A percentile compares a stretch with the other conserved stretches of the same genome.
phyloP scores from a whole-genome alignment of 2,113 vertebrate genomes.

The Miniopterus natalensis region DNA sequence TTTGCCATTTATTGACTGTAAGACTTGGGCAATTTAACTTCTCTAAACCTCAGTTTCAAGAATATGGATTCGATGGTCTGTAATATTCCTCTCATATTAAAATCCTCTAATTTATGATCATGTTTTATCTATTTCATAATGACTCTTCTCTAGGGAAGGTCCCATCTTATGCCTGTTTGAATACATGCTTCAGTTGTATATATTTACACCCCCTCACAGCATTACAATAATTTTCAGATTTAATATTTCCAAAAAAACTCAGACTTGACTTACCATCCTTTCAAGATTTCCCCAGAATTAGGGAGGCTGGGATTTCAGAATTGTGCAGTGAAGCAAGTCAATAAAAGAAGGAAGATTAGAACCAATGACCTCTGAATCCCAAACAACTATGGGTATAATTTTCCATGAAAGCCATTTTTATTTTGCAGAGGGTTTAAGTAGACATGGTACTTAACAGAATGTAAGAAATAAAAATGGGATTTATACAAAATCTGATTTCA shows the following conservation, averaged over 20 bases:
- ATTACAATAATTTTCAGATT: conserved; percentile 4
- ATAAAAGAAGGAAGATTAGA: conserved; percentile 43
- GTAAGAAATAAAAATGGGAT: conserved; percentile 25
- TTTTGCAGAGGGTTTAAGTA: neutral
- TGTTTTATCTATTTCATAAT: conserved; percentile 35
- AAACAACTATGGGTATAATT: neutral
- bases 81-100: neutral
- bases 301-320: neutral
- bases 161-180: neutral
- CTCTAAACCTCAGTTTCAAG: conserved; percentile 19
- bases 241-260: conserved; percentile 40
- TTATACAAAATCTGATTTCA: conserved; percentile 19
- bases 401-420: neutral
- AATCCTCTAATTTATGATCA: neutral
- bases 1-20: neutral
- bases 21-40: neutral
- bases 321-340: neutral
- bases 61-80: neutral
- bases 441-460: neutral
- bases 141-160: conserved; percentile 7
- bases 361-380: neutral
- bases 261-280: neutral
- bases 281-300: neutral
- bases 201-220: neutral
- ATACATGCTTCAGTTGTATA: neutral